Conservation (phyloP, 2,113 vertebrate genomes). For the Brachyistius frenatus region DNA sequence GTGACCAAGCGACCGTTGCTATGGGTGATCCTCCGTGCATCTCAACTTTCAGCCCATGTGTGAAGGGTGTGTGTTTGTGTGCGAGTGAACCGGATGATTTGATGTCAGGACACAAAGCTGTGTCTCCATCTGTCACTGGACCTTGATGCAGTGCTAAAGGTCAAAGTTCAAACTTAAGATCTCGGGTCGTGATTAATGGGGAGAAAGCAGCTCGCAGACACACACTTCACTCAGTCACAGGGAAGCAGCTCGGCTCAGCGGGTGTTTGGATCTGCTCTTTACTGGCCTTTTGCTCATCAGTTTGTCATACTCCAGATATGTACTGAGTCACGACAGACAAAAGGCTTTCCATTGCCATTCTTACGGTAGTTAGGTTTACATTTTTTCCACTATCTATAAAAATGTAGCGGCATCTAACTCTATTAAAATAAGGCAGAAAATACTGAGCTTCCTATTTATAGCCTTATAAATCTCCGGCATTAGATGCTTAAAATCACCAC, state of each 20-base stretch:
- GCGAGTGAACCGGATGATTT: slow-evolving; percentile 59
- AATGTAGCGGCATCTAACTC: neutral
- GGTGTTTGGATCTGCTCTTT: slow-evolving; percentile 36
- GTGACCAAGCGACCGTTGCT: slow-evolving; percentile 54
- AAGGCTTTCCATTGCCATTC: too few relatives aligned
- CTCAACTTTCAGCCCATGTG: slow-evolving; percentile 34
- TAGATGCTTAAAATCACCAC: neutral
- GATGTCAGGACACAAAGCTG: slow-evolving; percentile 67
- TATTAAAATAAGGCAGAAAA: neutral
- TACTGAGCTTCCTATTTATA: neutral
- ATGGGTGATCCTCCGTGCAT: slow-evolving; percentile 49
- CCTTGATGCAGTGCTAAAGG: slow-evolving; percentile 71
- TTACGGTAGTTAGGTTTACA: too few relatives aligned
- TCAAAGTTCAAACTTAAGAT: slow-evolving; percentile 74
- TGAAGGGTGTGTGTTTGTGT: neutral
- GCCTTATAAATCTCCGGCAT: neutral
- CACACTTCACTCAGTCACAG: slow-evolving; percentile 11
- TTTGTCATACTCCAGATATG: slow-evolving; percentile 14
- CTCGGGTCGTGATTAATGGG: slow-evolving; percentile 74
- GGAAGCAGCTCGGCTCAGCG: slow-evolving; percentile 22
- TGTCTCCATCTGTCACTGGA: slow-evolving; percentile 75
- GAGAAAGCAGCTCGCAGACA: slow-evolving; percentile 62
- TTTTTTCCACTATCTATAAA: too few relatives aligned
- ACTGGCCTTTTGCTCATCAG: slow-evolving; percentile 16
- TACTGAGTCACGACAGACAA: neutral